These are phyloP conservation scores for Palaemon carinicauda DNA, from an alignment of 1,140 invertebrate species.

Conservation along the genomic window DNA sequence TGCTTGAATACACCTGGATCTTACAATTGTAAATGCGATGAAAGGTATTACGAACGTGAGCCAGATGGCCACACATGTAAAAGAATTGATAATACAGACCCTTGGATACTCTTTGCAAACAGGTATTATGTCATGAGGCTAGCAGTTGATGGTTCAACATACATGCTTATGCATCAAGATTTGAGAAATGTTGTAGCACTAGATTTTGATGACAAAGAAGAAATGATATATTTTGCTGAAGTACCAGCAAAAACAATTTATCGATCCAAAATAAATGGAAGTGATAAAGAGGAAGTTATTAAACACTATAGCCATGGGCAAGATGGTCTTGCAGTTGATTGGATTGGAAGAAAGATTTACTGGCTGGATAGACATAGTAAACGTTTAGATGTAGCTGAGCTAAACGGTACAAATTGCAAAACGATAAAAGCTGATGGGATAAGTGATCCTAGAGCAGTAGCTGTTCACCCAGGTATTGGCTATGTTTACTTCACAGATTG, in stretches of 20 bases:
- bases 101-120: slow-evolving; percentile 96
- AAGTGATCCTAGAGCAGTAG: slow-evolving; percentile 90
- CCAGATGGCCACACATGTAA: slow-evolving; percentile 90
- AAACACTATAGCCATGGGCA: slow-evolving; percentile 92
- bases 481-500: slow-evolving; percentile 96
- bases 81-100: slow-evolving; percentile 79
- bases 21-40: slow-evolving; percentile 95
- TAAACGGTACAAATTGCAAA: slow-evolving; percentile 90
- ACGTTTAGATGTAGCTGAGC: slow-evolving; percentile 87
- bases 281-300: slow-evolving; percentile 82
- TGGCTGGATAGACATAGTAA: slow-evolving; percentile 97
- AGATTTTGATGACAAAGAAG: slow-evolving; percentile 87
- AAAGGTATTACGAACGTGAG: slow-evolving; percentile 88
- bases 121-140: slow-evolving; percentile 98
- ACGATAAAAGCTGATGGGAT: slow-evolving; percentile 84
- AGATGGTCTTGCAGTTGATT: slow-evolving; percentile 96
- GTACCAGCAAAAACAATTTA: slow-evolving; percentile 93
- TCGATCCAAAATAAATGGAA: slow-evolving; percentile 67
- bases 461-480: slow-evolving; percentile 92
- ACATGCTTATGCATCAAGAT: slow-evolving; percentile 92
- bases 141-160: slow-evolving; percentile 84
- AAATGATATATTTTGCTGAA: slow-evolving; percentile 93
- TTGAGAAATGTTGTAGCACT: slow-evolving; percentile 95
- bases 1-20: slow-evolving; percentile 96
- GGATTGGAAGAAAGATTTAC: slow-evolving; percentile 95